phyloP scores from a whole-genome alignment of 37 sponge, comb jelly and placozoan genomes.

The Geodia barretti region DNA sequence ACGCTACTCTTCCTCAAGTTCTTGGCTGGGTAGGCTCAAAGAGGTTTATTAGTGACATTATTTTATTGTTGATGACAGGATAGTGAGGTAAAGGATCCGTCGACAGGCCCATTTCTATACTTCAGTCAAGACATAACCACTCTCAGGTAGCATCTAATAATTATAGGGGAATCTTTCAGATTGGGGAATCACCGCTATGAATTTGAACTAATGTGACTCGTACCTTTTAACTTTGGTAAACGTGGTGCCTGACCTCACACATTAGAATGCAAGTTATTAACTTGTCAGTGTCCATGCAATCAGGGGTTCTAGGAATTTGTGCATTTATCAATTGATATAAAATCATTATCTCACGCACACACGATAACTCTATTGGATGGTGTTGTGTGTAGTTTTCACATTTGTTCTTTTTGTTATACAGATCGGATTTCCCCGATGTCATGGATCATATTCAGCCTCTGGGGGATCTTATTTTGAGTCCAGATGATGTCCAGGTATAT shows the following conservation, averaged over 20 bases:
- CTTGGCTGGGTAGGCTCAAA: constrained; percentile 28
- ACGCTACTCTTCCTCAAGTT: constrained; percentile 41
- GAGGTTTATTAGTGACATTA: neutral
- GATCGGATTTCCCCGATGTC: constrained; percentile 32
- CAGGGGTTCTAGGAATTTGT: too few species aligned
- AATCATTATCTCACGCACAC: too few species aligned
- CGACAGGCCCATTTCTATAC: constrained; percentile 32
- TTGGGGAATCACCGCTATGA: too few species aligned
- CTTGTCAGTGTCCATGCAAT: too few species aligned
- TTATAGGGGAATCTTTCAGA: too few species aligned
- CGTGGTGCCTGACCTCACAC: too few species aligned
- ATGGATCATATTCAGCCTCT: constrained; percentile 53
- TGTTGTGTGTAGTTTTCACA: neutral
- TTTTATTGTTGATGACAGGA: neutral
- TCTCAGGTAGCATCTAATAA: constrained; percentile 31
- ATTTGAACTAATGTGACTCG: too few species aligned
- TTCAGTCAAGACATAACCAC: constrained; percentile 38
- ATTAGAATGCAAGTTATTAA: too few species aligned
- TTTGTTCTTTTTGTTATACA: neutral
- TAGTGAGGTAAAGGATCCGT: neutral
- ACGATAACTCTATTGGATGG: too few species aligned
- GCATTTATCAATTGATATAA: too few species aligned
- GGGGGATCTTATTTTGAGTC: constrained; percentile 40
- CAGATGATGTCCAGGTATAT: constrained; percentile 61
- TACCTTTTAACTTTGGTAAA: too few species aligned